Evolutionary conservation across 2,113 vertebrate species (phyloP), one percentile per base, ranked within the genome.

Genomic region (Aspidoscelis tigris): DNA sequence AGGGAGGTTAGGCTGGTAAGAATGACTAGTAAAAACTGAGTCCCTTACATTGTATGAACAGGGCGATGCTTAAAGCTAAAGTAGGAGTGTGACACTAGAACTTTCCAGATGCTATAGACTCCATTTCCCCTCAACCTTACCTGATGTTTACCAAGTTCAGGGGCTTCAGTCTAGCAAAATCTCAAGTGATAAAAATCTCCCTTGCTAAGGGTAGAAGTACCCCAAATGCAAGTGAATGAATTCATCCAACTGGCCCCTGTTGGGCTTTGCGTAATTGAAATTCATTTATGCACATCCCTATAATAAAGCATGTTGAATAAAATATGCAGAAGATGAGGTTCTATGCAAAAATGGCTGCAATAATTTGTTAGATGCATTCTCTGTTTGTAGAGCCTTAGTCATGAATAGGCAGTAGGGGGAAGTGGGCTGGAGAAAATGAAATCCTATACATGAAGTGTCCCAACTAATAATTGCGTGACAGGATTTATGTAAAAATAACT

Each of bases 401-500:
- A 21, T 72, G 84, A 87, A 91, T 24, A 77, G 87, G 82, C 22
- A 92, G 81, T 3, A 69, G 68, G 65, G 88, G 74, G 76, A 86
- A 86, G 80, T 11, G 58, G 39, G 65, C 66, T 74, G 55, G 11
- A 89, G 50, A 26, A 88, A 71, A 76, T 55, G 87, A 90, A 84
- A 73, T 84, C 89, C 85, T 79, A 88, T 76, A 87, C 2, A 65
- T 88, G 89, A 77, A 70, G 83, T 47, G 50, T 82, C 89, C 85
- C 89, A 77, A 89, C 80, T 92, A 88, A 89, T 80, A 88, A 89
- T 41, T 87, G 81, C 1, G 1, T 89, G 72, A 89, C 87, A 92
- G 55, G 61, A 93, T 86, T 88, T 89, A 91, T 71, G 70, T 24
- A 90, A 84, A 73, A 93, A 91, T 85, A 89, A 90, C 72, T 89